Conservation (phyloP, 2,888 invertebrate genomes). For the Himalopsyche kuldschensis region DNA sequence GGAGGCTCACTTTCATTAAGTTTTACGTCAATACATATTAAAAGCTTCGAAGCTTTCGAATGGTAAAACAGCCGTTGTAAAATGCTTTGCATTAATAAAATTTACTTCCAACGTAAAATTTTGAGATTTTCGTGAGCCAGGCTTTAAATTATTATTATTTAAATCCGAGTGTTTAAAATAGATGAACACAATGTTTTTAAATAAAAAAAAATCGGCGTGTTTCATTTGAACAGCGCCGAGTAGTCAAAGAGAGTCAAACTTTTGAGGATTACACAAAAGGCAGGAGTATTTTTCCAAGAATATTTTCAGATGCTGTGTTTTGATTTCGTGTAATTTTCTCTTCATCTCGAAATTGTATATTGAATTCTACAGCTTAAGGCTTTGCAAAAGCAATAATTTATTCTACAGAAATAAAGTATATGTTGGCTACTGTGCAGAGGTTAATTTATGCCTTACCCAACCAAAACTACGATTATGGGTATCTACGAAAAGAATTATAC, state of each 20-base stretch:
- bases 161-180: not conserved
- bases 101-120: not conserved
- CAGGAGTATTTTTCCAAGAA: not conserved
- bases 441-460: too few species aligned
- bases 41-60: not conserved
- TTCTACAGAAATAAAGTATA: not conserved
- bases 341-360: not conserved
- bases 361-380: not conserved
- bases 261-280: not conserved
- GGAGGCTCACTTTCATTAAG: not conserved
- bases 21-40: not conserved
- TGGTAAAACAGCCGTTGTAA: not conserved
- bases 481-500: too few species aligned
- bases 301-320: not conserved
- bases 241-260: not conserved
- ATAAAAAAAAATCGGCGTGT: not conserved
- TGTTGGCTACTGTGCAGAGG: too few species aligned
- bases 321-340: not conserved
- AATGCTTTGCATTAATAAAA: not conserved
- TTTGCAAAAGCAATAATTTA: not conserved
- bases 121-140: not conserved
- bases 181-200: not conserved
- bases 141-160: not conserved
- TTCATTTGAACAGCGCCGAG: not conserved
- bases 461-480: too few species aligned